Conservation (phyloP, 2,888 invertebrate genomes). For the Leptopilina myrica region DNA sequence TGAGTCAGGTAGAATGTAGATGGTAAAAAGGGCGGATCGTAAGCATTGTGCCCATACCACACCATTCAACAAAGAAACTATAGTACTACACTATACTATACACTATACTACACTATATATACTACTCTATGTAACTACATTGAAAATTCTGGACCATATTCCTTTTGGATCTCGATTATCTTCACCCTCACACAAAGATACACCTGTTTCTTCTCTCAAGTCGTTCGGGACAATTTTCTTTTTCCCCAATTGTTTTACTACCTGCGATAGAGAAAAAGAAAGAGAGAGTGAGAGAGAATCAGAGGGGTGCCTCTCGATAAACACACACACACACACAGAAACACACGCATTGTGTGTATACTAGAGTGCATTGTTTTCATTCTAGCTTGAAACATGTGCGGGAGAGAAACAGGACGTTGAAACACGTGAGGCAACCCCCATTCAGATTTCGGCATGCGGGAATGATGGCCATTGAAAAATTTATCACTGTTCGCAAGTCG, state of each 20-base stretch:
- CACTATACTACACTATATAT: neutral
- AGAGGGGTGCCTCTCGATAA: no score
- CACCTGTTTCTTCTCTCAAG: no score
- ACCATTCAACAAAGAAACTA: constrained; percentile 30
- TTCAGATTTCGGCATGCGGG: constrained; percentile 31
- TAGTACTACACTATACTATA: constrained; percentile 3
- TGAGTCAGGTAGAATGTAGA: constrained; percentile 38
- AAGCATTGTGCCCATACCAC: constrained; percentile 27
- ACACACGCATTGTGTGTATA: neutral
- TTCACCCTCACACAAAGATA: neutral
- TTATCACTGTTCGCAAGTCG: constrained; percentile 7
- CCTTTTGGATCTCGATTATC: neutral
- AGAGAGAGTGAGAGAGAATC: no score
- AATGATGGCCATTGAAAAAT: constrained; percentile 33
- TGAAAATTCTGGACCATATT: constrained; percentile 10
- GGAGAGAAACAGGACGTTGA: constrained; percentile 4
- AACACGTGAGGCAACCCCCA: constrained; percentile 33
- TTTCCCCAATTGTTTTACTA: constrained; percentile 18
- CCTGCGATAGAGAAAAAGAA: no score
- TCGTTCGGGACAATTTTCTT: no score
- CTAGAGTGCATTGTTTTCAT: constrained; percentile 33
- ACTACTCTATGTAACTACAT: neutral
- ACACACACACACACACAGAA: no score
- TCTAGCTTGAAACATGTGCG: constrained; percentile 8
- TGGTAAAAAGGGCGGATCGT: constrained; percentile 37